A percentile compares a stretch with the other conserved stretches of the same genome.
Conservation (phyloP, 2,797 vertebrate genomes). For the Rhinella marina region DNA sequence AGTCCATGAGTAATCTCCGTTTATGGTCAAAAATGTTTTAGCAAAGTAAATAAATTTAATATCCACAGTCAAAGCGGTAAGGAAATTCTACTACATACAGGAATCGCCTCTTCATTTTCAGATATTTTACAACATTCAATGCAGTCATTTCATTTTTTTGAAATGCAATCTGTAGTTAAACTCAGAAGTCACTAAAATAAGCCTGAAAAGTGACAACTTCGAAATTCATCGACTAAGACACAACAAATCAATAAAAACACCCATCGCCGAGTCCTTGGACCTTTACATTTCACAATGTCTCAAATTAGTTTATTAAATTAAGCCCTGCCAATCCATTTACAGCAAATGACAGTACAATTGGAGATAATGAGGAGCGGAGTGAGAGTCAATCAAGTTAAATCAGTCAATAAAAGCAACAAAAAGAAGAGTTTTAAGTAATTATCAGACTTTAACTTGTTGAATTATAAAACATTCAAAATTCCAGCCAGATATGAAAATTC, state of each 20-base stretch:
- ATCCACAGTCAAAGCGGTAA: background rate
- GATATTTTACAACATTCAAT: background rate
- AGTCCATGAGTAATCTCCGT: background rate
- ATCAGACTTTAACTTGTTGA: background rate
- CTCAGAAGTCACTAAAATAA: background rate
- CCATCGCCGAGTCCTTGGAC: too few relatives aligned
- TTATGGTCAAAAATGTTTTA: background rate
- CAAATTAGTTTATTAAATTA: slow-evolving; percentile 19
- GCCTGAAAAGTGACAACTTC: background rate
- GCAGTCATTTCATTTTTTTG: background rate
- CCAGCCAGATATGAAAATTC: background rate
- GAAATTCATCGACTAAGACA: slow-evolving; percentile 1
- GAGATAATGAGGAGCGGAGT: background rate
- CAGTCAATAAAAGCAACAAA: background rate
- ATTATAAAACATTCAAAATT: background rate
- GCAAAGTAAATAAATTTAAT: background rate
- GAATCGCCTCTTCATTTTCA: background rate
- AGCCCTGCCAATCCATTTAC: background rate
- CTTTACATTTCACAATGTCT: background rate
- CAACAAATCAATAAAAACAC: slow-evolving; percentile 15
- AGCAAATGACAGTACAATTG: slow-evolving; percentile 4
- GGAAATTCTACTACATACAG: background rate
- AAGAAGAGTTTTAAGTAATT: background rate
- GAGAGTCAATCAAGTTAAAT: background rate
- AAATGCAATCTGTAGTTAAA: background rate